Percentiles rank a stretch among this genome's conserved stretches.
Conservation (phyloP, 2,888 invertebrate species). For the Zeuzera pyrina region DNA sequence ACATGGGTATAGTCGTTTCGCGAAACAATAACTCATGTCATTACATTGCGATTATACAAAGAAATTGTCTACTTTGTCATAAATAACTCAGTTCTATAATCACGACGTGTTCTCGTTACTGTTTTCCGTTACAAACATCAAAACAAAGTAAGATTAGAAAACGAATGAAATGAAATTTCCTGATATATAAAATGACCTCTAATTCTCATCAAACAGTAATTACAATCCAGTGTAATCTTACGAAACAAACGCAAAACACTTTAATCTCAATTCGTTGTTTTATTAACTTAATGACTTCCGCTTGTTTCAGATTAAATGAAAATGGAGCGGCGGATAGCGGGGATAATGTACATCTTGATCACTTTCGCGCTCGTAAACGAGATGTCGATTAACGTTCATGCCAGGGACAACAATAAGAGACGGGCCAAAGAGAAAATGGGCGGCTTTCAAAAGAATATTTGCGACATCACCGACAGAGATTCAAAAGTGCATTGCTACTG, state of each 20-base stretch:
- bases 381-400: slow-evolving; percentile 62
- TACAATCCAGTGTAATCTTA: slow-evolving; percentile 17
- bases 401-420: slow-evolving; percentile 56
- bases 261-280: slow-evolving; percentile 17
- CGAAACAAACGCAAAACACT: slow-evolving; percentile 16
- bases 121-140: too few relatives aligned
- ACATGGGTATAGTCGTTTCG: too few relatives aligned
- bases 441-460: slow-evolving; percentile 70
- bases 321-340: slow-evolving; percentile 55
- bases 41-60: too few relatives aligned
- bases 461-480: slow-evolving; percentile 68
- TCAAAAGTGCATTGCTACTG: slow-evolving; percentile 80
- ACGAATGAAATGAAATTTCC: slow-evolving; percentile 1
- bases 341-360: slow-evolving; percentile 54
- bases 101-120: too few relatives aligned
- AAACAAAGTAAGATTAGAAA: too few relatives aligned
- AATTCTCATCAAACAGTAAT: slow-evolving; percentile 11
- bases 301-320: slow-evolving; percentile 59
- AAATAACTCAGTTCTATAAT: too few relatives aligned
- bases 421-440: slow-evolving; percentile 61
- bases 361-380: slow-evolving; percentile 60
- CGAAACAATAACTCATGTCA: too few relatives aligned
- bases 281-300: slow-evolving; percentile 26
- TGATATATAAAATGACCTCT: slow-evolving; percentile 3
- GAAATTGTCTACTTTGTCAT: too few relatives aligned